Evolutionary conservation across 2,113 vertebrate species (phyloP).

Genomic region (Poicephalus gulielmi): DNA sequence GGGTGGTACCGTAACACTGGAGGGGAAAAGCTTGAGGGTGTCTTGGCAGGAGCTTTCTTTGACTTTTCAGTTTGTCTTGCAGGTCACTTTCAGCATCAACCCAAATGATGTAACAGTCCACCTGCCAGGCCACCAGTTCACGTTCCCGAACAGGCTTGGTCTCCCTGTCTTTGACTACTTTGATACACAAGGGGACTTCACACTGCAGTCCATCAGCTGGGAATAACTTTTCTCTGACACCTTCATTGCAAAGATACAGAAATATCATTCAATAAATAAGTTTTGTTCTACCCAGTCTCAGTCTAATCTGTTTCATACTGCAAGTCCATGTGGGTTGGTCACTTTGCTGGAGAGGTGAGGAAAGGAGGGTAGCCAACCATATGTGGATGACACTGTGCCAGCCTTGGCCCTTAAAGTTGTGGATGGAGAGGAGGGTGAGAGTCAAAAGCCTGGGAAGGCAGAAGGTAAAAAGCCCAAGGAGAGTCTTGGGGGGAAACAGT

Average conservation of each 20-base stretch:
- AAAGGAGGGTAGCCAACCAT: fast-evolving
- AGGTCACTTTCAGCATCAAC: constrained; percentile 66
- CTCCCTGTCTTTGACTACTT: constrained; percentile 68
- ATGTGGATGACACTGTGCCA: neutral
- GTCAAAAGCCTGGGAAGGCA: neutral
- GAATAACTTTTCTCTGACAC: constrained; percentile 38
- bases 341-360: neutral
- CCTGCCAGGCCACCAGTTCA: constrained; percentile 71
- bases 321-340: neutral
- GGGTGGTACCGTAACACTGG: neutral
- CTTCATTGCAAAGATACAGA: neutral
- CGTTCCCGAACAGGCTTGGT: constrained; percentile 70
- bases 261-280: constrained; percentile 46
- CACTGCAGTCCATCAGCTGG: constrained; percentile 63
- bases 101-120: constrained; percentile 63
- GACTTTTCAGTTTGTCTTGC: neutral
- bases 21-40: neutral
- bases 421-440: neutral
- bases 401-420: neutral
- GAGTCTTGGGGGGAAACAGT: fast-evolving
- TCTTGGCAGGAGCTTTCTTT: neutral
- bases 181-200: constrained; percentile 64
- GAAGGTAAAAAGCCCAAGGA: neutral
- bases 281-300: constrained; percentile 34
- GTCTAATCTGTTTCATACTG: neutral